Percentiles rank a stretch among this genome's conserved stretches.
Evolutionary conservation across 2,888 invertebrate species (phyloP).

Genomic region (Strigamia crassipes): DNA sequence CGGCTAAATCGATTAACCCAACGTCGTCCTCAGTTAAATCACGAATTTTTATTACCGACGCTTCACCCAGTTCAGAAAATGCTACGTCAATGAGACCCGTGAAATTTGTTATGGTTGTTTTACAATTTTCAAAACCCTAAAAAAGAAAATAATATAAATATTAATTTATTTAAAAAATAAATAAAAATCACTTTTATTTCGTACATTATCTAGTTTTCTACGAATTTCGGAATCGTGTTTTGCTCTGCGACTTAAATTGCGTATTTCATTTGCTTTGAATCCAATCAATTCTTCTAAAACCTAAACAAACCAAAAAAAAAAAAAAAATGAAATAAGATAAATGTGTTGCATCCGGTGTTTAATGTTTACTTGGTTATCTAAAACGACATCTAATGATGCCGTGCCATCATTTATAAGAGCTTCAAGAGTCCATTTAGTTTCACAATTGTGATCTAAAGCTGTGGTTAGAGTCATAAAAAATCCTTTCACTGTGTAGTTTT

Average conservation of each 20-base stretch:
- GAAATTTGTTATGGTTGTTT: not conserved
- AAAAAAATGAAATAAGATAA: not conserved
- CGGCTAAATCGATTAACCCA: not conserved
- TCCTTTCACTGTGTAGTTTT: not conserved
- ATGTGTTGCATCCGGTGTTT: not conserved
- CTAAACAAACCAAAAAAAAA: not conserved
- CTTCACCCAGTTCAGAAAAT: not conserved
- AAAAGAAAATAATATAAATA: not conserved
- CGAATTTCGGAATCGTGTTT: not conserved
- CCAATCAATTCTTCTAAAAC: not conserved
- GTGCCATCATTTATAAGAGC: not conserved
- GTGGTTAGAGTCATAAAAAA: not conserved
- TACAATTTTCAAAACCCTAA: conserved; percentile 2
- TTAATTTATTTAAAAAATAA: not conserved
- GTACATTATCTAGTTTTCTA: not conserved
- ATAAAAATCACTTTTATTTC: not conserved
- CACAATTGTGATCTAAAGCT: not conserved
- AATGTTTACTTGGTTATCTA: not conserved
- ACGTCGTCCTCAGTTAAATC: not conserved
- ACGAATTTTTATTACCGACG: not conserved
- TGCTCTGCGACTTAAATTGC: not conserved
- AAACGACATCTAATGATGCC: not conserved
- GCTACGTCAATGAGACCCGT: not conserved
- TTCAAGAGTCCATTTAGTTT: not conserved
- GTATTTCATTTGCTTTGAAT: not conserved